Percentiles rank a stretch among this genome's conserved stretches.
phyloP scores from a whole-genome alignment of 1,140 invertebrate species.

The Macrobrachium rosenbergii region DNA sequence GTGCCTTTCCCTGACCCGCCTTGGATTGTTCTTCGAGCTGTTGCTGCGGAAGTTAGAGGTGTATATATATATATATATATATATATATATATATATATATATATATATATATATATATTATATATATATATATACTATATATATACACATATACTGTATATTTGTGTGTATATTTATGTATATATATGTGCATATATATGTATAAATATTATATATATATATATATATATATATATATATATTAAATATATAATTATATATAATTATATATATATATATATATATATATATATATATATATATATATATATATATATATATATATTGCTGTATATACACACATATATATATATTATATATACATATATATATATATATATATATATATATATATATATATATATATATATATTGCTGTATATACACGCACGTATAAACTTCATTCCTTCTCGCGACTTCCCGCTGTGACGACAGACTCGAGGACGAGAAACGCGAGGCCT shows the following conservation, averaged over 20 bases:
- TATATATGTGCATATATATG: constrained; percentile 3
- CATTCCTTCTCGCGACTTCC: not conserved
- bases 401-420: constrained; percentile 5
- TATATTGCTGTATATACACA: not conserved
- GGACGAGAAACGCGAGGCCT: constrained; percentile 51
- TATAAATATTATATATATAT: constrained; percentile 28
- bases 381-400: constrained; percentile 13
- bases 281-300: constrained; percentile 33
- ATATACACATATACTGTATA: too few species aligned
- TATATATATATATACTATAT: constrained; percentile 24
- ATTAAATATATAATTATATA: too few species aligned
- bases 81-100: constrained; percentile 21
- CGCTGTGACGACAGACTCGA: constrained; percentile 33
- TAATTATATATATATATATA: constrained; percentile 35
- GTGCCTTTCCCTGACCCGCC: too few species aligned
- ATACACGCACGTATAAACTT: not conserved
- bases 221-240: constrained; percentile 30
- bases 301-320: constrained; percentile 29
- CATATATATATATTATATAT: constrained; percentile 12
- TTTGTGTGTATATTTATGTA: too few species aligned
- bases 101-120: too few species aligned
- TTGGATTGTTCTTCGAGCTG: too few species aligned
- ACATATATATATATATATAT: constrained; percentile 14
- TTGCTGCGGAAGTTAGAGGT: too few species aligned
- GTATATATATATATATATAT: constrained; percentile 36